Evolutionary conservation across 2,888 invertebrate genomes (phyloP), one percentile per base, ranked within the genome.

Genomic region (Dione juno): DNA sequence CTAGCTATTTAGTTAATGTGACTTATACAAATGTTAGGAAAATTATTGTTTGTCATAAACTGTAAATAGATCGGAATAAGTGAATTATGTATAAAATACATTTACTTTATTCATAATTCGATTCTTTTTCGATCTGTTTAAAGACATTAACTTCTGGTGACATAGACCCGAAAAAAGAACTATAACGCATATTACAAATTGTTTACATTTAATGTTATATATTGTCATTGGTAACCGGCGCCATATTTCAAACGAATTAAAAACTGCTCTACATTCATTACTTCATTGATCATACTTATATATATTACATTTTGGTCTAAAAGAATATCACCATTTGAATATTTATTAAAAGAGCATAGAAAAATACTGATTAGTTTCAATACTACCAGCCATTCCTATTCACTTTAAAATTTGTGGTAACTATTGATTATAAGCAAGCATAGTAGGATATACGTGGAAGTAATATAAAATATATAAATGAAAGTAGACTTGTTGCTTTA

Each of bases 171-270:
- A 3, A 28, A 16, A 57, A 57, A 16, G 16, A 35, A 3, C 10
- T 53, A 35, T 37, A 57, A 40, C 9, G 10, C 37, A 54, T 70
- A 72, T 71, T 66, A 28, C 50, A 67, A 16, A 64, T 40, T 53
- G 69, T 67, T 61, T 73, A 72, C 70, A 79, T 72, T 67, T 66
- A 21, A 65, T 43, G 63, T 64, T 21, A 45, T 67, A 80, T 89
- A 88, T 88, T 89, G 88, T 88, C 89, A 88, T 84, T 88, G 88
- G 87, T 87, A 87, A 88, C 77, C 76, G 77, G 77, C 82, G 81
- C 83, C 81, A 76, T 75, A 53, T 73, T 77, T 71, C 58, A 75
- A 79, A 70, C 48, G 67, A 66, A 58, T 48, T 69, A 71, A 70
- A 74, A 74, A 63, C 53, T 43, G 69, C 63, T 54, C 48, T 69